These are phyloP conservation scores for Cephus pygmeus DNA, from an alignment of 2,888 invertebrate species.

Conservation along the genomic window DNA sequence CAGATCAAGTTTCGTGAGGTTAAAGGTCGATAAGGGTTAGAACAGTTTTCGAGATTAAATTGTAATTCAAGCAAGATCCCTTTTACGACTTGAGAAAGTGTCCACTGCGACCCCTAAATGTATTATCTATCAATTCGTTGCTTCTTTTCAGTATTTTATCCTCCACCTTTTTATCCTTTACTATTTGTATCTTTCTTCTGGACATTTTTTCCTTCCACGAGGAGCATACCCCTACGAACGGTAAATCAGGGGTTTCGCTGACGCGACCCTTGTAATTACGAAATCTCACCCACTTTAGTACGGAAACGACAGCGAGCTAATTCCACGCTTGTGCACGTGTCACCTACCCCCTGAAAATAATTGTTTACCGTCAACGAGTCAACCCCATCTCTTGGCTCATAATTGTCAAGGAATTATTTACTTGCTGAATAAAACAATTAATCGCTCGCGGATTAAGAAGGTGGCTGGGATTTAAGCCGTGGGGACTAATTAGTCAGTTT, in stretches of 20 bases:
- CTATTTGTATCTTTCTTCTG: neutral
- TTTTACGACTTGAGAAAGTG: neutral
- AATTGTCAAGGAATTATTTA: neutral
- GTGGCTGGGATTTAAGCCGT: neutral
- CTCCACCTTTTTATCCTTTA: neutral
- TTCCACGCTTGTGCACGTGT: neutral
- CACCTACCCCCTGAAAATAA: neutral
- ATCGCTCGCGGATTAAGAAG: neutral
- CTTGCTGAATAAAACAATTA: neutral
- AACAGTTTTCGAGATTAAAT: neutral
- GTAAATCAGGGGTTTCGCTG: conserved; percentile 22
- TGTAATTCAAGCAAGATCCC: neutral
- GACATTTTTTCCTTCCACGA: neutral
- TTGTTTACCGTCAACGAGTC: neutral
- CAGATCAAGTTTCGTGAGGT: neutral
- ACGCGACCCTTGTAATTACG: conserved; percentile 22
- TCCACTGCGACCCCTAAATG: neutral
- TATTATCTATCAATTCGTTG: neutral
- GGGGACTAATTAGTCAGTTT: neutral
- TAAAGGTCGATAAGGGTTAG: neutral
- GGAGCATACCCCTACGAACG: neutral
- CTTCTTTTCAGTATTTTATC: neutral
- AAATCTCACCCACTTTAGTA: conserved; percentile 12
- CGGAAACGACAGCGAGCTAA: neutral
- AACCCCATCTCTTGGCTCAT: neutral